Conservation (phyloP, 2,888 invertebrate species). For the Zonitis immaculata region DNA sequence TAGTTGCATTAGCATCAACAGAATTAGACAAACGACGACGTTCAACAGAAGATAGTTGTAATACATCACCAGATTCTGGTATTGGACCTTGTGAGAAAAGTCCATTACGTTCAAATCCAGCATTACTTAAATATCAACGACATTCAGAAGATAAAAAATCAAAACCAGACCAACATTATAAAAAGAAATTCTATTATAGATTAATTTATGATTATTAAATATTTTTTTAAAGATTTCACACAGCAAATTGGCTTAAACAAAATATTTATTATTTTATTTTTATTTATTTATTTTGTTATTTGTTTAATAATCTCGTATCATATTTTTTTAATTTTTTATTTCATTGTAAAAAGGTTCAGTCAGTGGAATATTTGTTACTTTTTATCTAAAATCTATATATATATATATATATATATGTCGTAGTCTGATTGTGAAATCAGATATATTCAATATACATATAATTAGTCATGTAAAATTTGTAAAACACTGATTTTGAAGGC, state of each 20-base stretch:
- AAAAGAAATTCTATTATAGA: conserved; percentile 73
- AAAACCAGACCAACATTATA: conserved; percentile 65
- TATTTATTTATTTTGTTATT: conserved; percentile 19
- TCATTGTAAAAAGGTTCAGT: neutral
- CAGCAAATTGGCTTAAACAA: conserved; percentile 27
- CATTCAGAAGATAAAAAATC: conserved; percentile 47
- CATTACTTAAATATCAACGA: conserved; percentile 58
- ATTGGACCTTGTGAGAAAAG: conserved; percentile 58
- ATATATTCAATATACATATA: no score
- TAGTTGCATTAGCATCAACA: conserved; percentile 89
- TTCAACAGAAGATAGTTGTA: conserved; percentile 75
- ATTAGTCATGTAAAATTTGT: no score
- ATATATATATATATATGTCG: no score
- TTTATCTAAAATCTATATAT: neutral
- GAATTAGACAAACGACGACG: conserved; percentile 83
- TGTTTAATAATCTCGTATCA: no score
- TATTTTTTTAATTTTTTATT: neutral
- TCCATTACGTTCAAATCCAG: conserved; percentile 50
- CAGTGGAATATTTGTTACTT: neutral
- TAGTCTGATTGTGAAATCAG: no score
- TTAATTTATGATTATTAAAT: conserved; percentile 14
- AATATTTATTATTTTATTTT: conserved; percentile 12
- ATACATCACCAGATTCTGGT: conserved; percentile 84
- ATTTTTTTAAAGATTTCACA: conserved; percentile 33
- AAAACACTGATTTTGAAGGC: no score